Conservation (phyloP, 2,113 vertebrate genomes). For the Brachionichthys hirsutus region DNA sequence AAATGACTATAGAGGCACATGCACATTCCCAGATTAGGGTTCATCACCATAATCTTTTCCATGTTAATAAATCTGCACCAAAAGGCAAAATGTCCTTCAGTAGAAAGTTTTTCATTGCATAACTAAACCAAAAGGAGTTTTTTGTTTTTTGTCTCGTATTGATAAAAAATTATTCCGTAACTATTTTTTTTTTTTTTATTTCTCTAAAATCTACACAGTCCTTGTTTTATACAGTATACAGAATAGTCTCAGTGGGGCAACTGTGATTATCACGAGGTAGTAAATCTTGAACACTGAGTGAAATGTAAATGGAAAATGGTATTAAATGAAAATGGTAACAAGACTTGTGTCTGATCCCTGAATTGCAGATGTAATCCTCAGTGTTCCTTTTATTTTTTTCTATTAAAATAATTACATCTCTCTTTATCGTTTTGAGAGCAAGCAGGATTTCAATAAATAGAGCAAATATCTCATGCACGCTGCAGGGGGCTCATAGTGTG, state of each 20-base stretch:
- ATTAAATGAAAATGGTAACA: conserved; percentile 2
- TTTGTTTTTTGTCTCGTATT: no score
- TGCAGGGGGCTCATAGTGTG: conserved; percentile 38
- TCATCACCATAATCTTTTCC: no score
- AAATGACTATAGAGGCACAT: no score
- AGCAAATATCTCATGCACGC: conserved; percentile 54
- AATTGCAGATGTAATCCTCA: conserved; percentile 29
- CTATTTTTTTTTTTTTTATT: no score
- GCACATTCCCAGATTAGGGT: no score
- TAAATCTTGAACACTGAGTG: neutral
- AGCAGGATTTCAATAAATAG: conserved; percentile 43
- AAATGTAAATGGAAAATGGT: conserved; percentile 24
- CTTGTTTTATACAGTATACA: conserved; percentile 26
- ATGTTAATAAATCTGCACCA: no score
- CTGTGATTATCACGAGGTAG: conserved; percentile 26
- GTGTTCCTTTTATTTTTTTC: conserved; percentile 11
- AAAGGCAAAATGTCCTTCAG: no score
- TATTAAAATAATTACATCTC: conserved; percentile 17
- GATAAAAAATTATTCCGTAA: no score
- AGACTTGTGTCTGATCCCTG: conserved; percentile 25
- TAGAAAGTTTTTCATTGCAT: no score
- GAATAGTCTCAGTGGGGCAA: conserved; percentile 19
- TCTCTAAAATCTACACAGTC: no score
- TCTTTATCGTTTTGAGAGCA: conserved; percentile 44
- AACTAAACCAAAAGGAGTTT: no score